These are phyloP conservation scores for Cyanoramphus novaezelandiae DNA, from an alignment of 2,113 vertebrate genomes.

Conservation along the genomic window DNA sequence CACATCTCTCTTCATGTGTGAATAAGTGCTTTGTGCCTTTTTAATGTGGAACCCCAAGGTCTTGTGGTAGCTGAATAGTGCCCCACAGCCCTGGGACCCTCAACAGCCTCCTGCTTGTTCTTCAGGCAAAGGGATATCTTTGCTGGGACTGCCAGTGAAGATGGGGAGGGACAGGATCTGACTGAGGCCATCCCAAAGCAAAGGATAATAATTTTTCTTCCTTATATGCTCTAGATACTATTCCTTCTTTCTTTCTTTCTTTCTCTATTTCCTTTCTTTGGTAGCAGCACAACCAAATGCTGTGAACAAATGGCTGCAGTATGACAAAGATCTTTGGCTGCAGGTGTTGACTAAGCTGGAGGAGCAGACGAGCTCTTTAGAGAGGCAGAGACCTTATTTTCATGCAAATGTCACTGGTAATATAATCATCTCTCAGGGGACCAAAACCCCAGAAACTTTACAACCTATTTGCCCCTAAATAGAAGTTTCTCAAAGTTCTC, in stretches of 20 bases:
- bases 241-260: neutral
- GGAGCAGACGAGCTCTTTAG: constrained; percentile 7
- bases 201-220: neutral
- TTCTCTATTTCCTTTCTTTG: neutral
- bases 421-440: constrained; percentile 15
- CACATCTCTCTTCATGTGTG: neutral
- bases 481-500: constrained; percentile 37
- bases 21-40: neutral
- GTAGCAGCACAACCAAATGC: neutral
- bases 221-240: neutral
- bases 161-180: neutral
- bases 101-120: neutral
- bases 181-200: neutral
- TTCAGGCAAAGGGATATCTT: neutral
- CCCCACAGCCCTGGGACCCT: neutral
- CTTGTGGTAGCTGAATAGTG: too few species aligned
- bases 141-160: neutral
- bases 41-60: neutral
- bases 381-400: constrained; percentile 17
- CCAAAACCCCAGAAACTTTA: constrained; percentile 35
- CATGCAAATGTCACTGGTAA: constrained; percentile 7
- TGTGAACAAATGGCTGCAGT: neutral
- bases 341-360: constrained; percentile 28
- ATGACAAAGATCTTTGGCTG: constrained; percentile 7
- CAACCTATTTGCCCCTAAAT: constrained; percentile 39